Base-by-base conservation (phyloP, 2,797 vertebrate genomes). In the Diplodus puntazzo region DNA sequence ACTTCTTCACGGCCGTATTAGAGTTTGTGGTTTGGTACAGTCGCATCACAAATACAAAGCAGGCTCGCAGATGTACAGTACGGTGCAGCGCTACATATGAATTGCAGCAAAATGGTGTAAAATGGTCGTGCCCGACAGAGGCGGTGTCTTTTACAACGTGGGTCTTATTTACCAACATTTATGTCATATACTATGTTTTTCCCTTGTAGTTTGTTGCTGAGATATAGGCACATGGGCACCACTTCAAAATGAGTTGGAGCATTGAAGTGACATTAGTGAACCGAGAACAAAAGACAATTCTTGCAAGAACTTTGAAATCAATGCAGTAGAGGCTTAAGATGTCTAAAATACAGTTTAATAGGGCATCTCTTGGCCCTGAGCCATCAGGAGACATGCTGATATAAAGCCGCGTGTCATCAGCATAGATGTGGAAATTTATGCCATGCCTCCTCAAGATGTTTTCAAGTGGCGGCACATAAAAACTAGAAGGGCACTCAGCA, bases 21-120 rank as follows among this genome's bases (percentile, higher is more conserved):
- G 46, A 66, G 30, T 17, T 20, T 25, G 75, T 55, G 2, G 57
- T 63, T 76, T 72, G 34, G 13, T 20, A 3, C 27, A 30, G 45
- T 30, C 27, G 3, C 59, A 5, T 83, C 54, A 45, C 69, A 71
- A 45, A 79, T 9, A 43, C 45, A 48, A 69, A 70, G 68, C 65
- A 34, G 53, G 27, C 45, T 30, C 30, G 10, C 23, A 21, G 58
- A 45, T 10, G 0, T 18, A 16, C n/a, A 66, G 55, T 11, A 0
- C 1, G 2, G 16, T 1, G 21, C 25, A 21, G 67, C 18, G 23
- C 54, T 14, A 58, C 46, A 25, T 39, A 43, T 58, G 59, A 69
- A 48, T 53, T 16, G 34, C 49, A 64, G 59, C 49, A 65, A 63
- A 62, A 55, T n/a, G 42, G 17, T 50, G 50, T 50, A 63, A 61